These are phyloP conservation scores for Myopa tessellatipennis DNA, from an alignment of 2,888 invertebrate species.

Conservation along the genomic window DNA sequence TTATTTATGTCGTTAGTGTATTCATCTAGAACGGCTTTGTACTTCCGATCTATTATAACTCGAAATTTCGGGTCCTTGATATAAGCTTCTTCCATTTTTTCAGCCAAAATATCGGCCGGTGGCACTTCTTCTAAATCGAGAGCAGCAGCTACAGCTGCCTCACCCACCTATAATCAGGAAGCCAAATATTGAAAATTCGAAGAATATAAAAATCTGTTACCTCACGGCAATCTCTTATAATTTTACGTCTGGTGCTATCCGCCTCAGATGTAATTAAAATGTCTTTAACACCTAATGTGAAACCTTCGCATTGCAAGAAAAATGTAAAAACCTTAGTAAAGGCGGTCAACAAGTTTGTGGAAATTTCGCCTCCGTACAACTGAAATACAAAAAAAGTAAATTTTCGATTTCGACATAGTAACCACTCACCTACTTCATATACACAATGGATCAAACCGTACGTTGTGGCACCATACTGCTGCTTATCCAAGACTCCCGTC, in stretches of 20 bases:
- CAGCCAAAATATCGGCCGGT: constrained; percentile 72
- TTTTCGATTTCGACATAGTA: constrained; percentile 46
- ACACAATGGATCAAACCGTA: constrained; percentile 95
- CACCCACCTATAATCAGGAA: constrained; percentile 69
- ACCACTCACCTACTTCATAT: constrained; percentile 75
- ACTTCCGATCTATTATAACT: constrained; percentile 83
- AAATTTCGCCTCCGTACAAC: constrained; percentile 90
- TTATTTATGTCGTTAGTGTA: constrained; percentile 92
- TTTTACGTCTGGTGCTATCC: constrained; percentile 77
- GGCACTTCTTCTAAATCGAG: constrained; percentile 75
- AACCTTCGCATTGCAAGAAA: constrained; percentile 90
- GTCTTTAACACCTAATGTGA: constrained; percentile 95
- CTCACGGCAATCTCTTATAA: constrained; percentile 75
- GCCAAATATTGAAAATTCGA: neutral
- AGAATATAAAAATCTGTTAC: constrained; percentile 12
- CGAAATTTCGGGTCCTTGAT: constrained; percentile 81
- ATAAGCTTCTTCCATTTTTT: constrained; percentile 79
- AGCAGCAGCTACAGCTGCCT: constrained; percentile 75
- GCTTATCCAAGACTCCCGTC: constrained; percentile 90
- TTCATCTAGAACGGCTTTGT: constrained; percentile 82
- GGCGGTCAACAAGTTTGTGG: constrained; percentile 85
- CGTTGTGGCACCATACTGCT: constrained; percentile 94
- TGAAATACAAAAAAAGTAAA: constrained; percentile 56
- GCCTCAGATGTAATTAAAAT: constrained; percentile 84
- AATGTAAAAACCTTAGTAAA: constrained; percentile 93